phyloP scores from a whole-genome alignment of 2,113 vertebrate genomes.

The Tapirus terrestris region DNA sequence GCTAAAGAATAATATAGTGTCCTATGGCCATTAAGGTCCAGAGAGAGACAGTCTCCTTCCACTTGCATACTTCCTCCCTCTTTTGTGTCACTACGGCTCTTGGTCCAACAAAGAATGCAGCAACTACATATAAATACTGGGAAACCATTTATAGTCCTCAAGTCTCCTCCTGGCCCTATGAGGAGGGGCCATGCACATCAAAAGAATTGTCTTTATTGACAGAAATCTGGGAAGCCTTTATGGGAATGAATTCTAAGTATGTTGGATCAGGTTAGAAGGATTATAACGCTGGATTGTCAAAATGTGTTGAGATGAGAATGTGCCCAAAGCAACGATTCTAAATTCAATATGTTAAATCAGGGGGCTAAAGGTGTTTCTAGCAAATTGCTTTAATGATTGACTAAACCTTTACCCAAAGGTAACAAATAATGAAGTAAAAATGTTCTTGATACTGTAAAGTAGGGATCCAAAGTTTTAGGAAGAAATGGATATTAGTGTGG shows the following conservation, averaged over 20 bases:
- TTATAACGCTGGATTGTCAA: background rate
- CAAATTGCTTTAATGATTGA: background rate
- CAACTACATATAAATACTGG: background rate
- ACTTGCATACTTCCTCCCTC: background rate
- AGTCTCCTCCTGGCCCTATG: background rate
- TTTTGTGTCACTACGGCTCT: background rate
- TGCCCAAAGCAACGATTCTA: background rate
- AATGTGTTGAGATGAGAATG: background rate
- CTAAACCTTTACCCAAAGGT: background rate
- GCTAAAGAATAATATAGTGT: conserved; percentile 51
- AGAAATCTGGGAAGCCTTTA: background rate
- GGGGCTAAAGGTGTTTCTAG: background rate
- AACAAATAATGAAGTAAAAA: background rate
- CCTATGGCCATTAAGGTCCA: background rate
- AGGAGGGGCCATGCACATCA: background rate
- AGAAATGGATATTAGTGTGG: background rate
- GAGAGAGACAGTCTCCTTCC: background rate
- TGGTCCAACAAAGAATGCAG: background rate
- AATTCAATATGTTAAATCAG: background rate
- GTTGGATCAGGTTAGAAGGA: background rate
- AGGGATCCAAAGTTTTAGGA: background rate
- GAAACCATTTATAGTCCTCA: background rate
- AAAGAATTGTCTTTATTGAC: background rate
- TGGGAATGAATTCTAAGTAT: background rate
- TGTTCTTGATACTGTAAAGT: background rate